These are phyloP conservation scores for Setophaga kirtlandii DNA, from an alignment of 2,113 vertebrate species.

Conservation along the genomic window DNA sequence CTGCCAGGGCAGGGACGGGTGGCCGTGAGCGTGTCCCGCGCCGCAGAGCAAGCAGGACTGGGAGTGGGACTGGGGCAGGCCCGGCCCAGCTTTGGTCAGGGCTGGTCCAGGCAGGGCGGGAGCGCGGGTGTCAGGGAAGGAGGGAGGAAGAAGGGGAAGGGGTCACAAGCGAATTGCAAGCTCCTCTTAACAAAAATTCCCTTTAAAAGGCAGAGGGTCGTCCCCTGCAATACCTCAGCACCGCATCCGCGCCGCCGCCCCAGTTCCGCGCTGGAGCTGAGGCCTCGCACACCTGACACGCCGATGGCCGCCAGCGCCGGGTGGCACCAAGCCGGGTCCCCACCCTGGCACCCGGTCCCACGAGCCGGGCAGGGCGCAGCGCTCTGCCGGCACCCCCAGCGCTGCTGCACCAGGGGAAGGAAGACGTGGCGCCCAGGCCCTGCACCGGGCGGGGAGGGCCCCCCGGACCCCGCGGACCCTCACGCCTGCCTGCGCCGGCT, in stretches of 20 bases:
- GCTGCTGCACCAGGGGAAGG: background rate
- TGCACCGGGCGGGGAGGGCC: background rate
- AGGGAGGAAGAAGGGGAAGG: background rate
- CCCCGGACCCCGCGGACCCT: background rate
- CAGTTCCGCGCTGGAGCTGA: background rate
- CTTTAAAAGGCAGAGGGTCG: constrained; percentile 44
- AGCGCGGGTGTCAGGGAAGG: background rate
- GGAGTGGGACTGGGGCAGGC: background rate
- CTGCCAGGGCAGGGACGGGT: background rate
- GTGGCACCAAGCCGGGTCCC: background rate
- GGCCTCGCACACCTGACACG: constrained; percentile 2
- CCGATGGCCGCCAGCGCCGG: background rate
- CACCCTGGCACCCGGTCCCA: background rate
- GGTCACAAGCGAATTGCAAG: constrained; percentile 45
- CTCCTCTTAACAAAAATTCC: constrained; percentile 62
- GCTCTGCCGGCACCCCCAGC: background rate
- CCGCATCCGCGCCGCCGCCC: background rate
- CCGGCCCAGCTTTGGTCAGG: background rate
- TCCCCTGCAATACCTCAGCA: constrained; percentile 31
- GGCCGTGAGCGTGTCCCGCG: background rate
- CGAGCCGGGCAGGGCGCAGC: background rate
- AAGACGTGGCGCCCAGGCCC: constrained; percentile 58
- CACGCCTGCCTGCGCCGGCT: background rate
- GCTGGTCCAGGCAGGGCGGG: background rate
- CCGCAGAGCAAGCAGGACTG: background rate